Evolutionary conservation across 2,113 vertebrate genomes (phyloP).

Genomic region (Campylorhamphus procurvoides): DNA sequence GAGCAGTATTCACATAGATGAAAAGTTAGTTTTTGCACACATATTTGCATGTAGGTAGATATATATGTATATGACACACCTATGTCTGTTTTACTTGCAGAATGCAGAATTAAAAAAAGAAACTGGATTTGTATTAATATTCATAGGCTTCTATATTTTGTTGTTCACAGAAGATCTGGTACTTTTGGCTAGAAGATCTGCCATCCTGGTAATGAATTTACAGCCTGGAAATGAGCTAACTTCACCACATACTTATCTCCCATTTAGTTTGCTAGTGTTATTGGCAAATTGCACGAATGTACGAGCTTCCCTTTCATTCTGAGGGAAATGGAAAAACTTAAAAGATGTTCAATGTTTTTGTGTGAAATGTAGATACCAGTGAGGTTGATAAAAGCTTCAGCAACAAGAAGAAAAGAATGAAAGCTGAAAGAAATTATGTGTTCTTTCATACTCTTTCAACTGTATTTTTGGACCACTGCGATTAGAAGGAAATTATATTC

Average conservation of each 20-base stretch:
- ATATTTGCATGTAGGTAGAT: not conserved
- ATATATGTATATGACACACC: not conserved
- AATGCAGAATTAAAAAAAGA: not conserved
- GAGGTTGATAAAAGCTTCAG: conserved; percentile 46
- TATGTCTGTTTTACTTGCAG: not conserved
- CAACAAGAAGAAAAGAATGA: conserved; percentile 30
- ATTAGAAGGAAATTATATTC: conserved; percentile 14
- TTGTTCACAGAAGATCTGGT: not conserved
- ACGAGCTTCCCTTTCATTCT: conserved; percentile 32
- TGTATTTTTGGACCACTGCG: conserved; percentile 34
- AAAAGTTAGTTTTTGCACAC: not conserved
- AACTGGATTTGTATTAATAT: conserved; percentile 48
- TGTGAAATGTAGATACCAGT: conserved; percentile 56
- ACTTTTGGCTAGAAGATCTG: conserved; percentile 39
- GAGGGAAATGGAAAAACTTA: conserved; percentile 65
- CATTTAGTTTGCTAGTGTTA: conserved; percentile 52
- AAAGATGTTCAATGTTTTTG: conserved; percentile 56
- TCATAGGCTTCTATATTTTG: conserved; percentile 24
- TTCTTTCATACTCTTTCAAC: conserved; percentile 33
- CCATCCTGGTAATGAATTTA: not conserved
- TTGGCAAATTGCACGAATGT: conserved; percentile 41
- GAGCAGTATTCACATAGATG: not conserved
- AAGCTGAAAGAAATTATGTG: conserved; percentile 10
- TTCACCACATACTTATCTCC: conserved; percentile 51
- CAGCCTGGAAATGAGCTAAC: conserved; percentile 38